Evolutionary conservation across 1,140 invertebrate species (phyloP).

Genomic region (Mactra quadrangularis): DNA sequence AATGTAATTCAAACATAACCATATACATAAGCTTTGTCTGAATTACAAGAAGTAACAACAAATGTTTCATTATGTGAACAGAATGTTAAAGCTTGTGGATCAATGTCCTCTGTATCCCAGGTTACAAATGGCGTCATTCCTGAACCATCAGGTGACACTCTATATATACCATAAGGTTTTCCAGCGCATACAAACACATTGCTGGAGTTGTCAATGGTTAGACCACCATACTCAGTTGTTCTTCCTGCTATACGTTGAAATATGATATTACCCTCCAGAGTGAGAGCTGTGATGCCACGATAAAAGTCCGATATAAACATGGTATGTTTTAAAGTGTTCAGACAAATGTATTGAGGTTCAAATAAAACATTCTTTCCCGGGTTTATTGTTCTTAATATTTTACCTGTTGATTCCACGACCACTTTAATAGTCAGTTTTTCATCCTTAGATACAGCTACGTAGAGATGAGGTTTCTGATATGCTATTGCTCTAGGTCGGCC

Average conservation of each 20-base stretch:
- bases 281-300: conserved; percentile 34
- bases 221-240: conserved; percentile 30
- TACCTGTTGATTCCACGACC: conserved; percentile 12
- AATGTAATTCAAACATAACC: conserved; percentile 12
- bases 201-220: conserved; percentile 25
- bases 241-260: background rate
- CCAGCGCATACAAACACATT: conserved; percentile 43
- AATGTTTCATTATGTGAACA: conserved; percentile 32
- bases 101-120: conserved; percentile 41
- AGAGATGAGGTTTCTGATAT: conserved; percentile 12
- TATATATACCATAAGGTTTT: conserved; percentile 54
- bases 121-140: conserved; percentile 22
- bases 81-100: conserved; percentile 52
- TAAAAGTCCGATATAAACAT: conserved; percentile 52
- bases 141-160: conserved; percentile 14
- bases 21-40: conserved; percentile 52
- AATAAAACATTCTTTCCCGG: conserved; percentile 30
- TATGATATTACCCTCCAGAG: conserved; percentile 25
- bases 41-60: conserved; percentile 41
- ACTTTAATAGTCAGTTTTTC: conserved; percentile 10
- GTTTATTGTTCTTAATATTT: conserved; percentile 18
- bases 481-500: conserved; percentile 46
- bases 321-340: background rate
- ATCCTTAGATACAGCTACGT: conserved; percentile 26
- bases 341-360: conserved; percentile 43